A percentile compares a stretch with the other conserved stretches of the same genome.
Evolutionary conservation across 2,888 invertebrate species (phyloP).

Genomic region (Ectemnius cavifrons): DNA sequence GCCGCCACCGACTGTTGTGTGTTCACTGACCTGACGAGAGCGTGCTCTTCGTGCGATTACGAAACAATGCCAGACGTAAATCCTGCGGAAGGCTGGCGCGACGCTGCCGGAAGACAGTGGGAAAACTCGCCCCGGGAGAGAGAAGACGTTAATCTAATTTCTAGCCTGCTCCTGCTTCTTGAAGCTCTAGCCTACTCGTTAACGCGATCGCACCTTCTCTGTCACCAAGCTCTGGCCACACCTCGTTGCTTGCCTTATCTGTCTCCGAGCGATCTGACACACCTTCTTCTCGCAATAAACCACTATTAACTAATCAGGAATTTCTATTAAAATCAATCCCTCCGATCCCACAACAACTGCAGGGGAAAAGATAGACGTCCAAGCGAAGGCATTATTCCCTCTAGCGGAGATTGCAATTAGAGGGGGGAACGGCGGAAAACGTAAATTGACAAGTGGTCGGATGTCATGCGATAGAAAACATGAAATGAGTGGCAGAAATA

Average conservation of each 20-base stretch:
- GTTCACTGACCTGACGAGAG: slow-evolving; percentile 39
- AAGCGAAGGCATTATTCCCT: too few relatives aligned
- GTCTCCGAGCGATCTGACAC: too few relatives aligned
- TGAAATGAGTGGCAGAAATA: too few relatives aligned
- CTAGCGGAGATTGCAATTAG: neutral
- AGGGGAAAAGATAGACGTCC: too few relatives aligned
- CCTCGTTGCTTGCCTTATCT: too few relatives aligned
- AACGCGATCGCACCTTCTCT: too few relatives aligned
- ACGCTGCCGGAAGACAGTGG: slow-evolving; percentile 48
- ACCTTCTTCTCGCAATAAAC: too few relatives aligned
- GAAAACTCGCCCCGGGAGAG: slow-evolving; percentile 42
- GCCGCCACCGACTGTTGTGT: neutral
- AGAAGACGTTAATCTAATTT: slow-evolving; percentile 41
- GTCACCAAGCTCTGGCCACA: too few relatives aligned
- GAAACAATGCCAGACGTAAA: slow-evolving; percentile 53
- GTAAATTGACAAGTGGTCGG: slow-evolving; percentile 42
- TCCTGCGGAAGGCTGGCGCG: slow-evolving; percentile 46
- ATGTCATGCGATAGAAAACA: slow-evolving; percentile 62
- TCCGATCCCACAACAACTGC: too few relatives aligned
- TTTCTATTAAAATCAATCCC: too few relatives aligned
- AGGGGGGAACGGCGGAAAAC: neutral
- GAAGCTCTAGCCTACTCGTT: too few relatives aligned
- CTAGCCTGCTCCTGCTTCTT: neutral
- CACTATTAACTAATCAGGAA: too few relatives aligned
- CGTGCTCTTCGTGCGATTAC: slow-evolving; percentile 42